Percentiles rank a stretch among this genome's conserved stretches.
Conservation (phyloP, 2,888 invertebrate genomes). For the Hylaea fasciaria region DNA sequence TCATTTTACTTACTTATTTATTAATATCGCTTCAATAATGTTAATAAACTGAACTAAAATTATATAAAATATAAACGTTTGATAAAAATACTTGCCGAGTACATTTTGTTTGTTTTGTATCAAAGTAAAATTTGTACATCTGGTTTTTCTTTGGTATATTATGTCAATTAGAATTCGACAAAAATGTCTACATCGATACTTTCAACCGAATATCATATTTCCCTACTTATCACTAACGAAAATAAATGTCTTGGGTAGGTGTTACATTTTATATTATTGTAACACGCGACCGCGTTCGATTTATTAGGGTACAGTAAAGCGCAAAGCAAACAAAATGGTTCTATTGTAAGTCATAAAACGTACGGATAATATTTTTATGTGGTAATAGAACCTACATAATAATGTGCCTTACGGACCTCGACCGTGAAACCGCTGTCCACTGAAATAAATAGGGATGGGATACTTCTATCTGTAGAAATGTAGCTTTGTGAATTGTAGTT, state of each 20-base stretch:
- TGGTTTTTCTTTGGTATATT: no score
- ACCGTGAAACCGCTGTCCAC: constrained; percentile 21
- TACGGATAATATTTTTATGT: constrained; percentile 44
- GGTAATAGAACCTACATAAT: constrained; percentile 40
- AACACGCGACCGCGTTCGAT: constrained; percentile 64
- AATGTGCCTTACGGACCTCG: constrained; percentile 33
- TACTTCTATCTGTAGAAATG: background rate
- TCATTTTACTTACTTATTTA: no score
- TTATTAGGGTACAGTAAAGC: constrained; percentile 39
- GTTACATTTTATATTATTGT: constrained; percentile 75
- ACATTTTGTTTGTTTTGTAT: no score
- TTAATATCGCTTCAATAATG: no score
- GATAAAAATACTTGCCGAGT: no score
- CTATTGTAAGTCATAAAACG: constrained; percentile 42
- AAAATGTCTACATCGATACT: no score
- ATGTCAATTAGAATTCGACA: no score
- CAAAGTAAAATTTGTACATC: no score
- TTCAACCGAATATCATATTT: constrained; percentile 3
- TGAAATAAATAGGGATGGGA: constrained; percentile 5
- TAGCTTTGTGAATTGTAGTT: background rate
- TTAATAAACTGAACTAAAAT: no score
- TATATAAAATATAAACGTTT: no score
- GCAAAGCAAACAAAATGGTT: constrained; percentile 41
- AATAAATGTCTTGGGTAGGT: constrained; percentile 74
- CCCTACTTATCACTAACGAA: constrained; percentile 68